Evolutionary conservation across 2,888 invertebrate genomes (phyloP).

Genomic region (Auanema sp.): DNA sequence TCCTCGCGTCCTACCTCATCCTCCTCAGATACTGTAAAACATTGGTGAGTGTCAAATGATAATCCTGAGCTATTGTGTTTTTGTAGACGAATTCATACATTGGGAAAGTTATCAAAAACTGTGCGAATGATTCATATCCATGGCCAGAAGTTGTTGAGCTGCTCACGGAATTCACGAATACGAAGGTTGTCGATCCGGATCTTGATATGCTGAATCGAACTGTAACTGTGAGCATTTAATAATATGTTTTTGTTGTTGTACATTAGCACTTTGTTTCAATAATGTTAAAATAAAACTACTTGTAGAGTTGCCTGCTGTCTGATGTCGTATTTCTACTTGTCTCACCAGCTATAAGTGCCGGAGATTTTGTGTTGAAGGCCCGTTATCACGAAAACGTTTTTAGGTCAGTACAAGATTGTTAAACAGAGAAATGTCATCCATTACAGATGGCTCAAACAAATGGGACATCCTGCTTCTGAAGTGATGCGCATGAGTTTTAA

Average conservation of each 20-base stretch:
- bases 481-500: constrained; percentile 12
- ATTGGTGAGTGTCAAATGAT: constrained; percentile 31
- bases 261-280: not conserved
- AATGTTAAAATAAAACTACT: not conserved
- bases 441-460: constrained; percentile 34
- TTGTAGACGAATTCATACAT: constrained; percentile 18
- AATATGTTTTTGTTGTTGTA: constrained; percentile 6
- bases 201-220: constrained; percentile 27
- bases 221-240: constrained; percentile 16
- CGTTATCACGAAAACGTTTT: constrained; percentile 31
- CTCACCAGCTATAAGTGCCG: constrained; percentile 43
- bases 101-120: constrained; percentile 15
- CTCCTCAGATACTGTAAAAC: constrained; percentile 41
- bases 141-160: constrained; percentile 28
- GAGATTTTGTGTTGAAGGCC: constrained; percentile 18
- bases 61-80: not conserved
- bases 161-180: constrained; percentile 18
- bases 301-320: constrained; percentile 15
- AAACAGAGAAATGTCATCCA: not conserved
- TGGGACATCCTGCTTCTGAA: constrained; percentile 34
- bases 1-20: constrained; percentile 48
- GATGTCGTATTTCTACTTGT: constrained; percentile 53
- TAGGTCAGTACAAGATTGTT: constrained; percentile 17
- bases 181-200: constrained; percentile 28
- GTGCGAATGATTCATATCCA: constrained; percentile 13